phyloP scores from a whole-genome alignment of 2,888 invertebrate genomes.

The Flexamia atlantica region DNA sequence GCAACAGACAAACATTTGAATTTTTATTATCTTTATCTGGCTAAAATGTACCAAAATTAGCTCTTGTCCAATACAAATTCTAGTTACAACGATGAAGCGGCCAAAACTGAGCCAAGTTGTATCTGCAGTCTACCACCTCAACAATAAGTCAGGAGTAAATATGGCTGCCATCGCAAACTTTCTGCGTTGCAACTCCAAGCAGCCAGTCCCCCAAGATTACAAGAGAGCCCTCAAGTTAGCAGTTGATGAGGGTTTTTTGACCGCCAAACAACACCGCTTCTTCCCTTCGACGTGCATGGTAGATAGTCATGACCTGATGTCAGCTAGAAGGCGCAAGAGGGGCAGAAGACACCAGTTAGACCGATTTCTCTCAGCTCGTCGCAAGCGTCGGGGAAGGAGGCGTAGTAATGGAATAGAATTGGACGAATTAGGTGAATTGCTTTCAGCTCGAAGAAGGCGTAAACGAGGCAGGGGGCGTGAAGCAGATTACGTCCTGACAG shows the following conservation, averaged over 20 bases:
- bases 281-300: neutral
- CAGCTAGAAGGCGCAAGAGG: neutral
- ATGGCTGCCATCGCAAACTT: neutral
- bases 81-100: neutral
- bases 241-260: constrained; percentile 3
- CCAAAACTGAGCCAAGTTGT: constrained; percentile 16
- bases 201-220: neutral
- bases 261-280: neutral
- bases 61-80: neutral
- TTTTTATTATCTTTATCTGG: neutral
- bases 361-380: neutral
- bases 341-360: neutral
- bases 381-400: neutral
- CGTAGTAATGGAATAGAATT: too few relatives aligned
- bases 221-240: neutral
- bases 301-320: neutral
- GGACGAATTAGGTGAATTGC: too few relatives aligned
- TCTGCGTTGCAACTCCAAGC: neutral
- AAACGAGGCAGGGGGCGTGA: too few relatives aligned
- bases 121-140: constrained; percentile 17
- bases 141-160: neutral
- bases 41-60: neutral
- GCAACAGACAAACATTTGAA: neutral
- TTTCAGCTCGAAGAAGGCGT: too few relatives aligned
- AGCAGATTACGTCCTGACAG: too few relatives aligned